phyloP scores from a whole-genome alignment of 92 coral and sea anemone species.

The Zoanthus solanderi region DNA sequence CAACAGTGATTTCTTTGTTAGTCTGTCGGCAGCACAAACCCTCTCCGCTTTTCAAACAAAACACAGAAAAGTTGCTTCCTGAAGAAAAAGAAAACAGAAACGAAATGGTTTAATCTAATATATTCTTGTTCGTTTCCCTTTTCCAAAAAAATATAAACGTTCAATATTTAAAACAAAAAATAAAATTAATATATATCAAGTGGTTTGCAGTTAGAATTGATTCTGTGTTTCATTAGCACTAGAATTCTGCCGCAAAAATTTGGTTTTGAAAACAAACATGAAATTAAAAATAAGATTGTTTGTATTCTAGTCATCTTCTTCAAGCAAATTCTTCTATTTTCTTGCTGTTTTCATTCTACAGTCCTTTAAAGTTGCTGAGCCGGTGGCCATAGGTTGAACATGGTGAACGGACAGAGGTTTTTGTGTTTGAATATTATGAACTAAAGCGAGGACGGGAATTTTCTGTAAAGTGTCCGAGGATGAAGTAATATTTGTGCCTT shows the following conservation, averaged over 20 bases:
- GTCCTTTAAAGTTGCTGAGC: slow-evolving; percentile 58
- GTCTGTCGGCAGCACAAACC: slow-evolving; percentile 8
- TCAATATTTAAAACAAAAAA: slow-evolving; percentile 10
- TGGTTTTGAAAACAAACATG: slow-evolving; percentile 14
- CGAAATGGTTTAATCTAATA: not conserved
- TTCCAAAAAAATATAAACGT: slow-evolving; percentile 21
- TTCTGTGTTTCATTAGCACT: slow-evolving; percentile 7
- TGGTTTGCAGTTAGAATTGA: not conserved
- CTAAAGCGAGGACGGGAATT: slow-evolving; percentile 96
- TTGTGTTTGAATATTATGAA: slow-evolving; percentile 92
- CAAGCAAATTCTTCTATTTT: slow-evolving; percentile 89
- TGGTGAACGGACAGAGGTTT: slow-evolving; percentile 38
- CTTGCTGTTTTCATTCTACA: slow-evolving; percentile 68
- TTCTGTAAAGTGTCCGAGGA: slow-evolving; percentile 83
- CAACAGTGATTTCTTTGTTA: slow-evolving; percentile 14
- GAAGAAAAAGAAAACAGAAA: not conserved
- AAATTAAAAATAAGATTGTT: slow-evolving; percentile 23
- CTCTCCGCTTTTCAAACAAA: slow-evolving; percentile 7
- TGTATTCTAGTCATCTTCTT: slow-evolving; percentile 67
- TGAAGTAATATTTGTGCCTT: slow-evolving; percentile 60
- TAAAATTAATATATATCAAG: slow-evolving; percentile 8
- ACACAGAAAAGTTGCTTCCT: slow-evolving; percentile 19
- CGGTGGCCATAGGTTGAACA: not conserved
- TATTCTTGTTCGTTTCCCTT: not conserved
- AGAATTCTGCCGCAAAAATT: not conserved